A percentile compares a stretch with the other conserved stretches of the same genome.
phyloP scores from a whole-genome alignment of 2,888 invertebrate genomes.

The Augiades crinisus region DNA sequence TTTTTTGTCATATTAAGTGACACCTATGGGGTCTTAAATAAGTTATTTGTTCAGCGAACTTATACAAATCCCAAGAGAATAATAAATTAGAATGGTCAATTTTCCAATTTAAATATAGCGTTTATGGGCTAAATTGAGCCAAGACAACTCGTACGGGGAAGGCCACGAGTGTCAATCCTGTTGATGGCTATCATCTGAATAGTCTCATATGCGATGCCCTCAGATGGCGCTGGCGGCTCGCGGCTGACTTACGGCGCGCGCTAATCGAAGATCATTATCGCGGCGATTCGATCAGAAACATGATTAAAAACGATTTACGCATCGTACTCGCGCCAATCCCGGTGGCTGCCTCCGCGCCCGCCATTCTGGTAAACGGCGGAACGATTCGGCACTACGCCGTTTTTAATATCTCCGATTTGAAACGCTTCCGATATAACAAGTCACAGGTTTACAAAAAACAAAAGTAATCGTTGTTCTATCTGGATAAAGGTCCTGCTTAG shows the following conservation, averaged over 20 bases:
- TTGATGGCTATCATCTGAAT: not conserved
- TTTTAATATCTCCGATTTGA: not conserved
- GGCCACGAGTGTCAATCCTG: not conserved
- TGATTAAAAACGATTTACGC: constrained; percentile 63
- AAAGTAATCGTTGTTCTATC: not conserved
- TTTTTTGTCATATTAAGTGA: too few species aligned
- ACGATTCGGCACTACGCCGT: not conserved
- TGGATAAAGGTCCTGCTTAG: not conserved
- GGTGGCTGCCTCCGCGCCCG: not conserved
- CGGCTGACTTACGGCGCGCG: constrained; percentile 36
- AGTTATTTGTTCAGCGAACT: too few species aligned
- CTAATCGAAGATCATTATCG: constrained; percentile 72
- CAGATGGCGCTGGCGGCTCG: constrained; percentile 18
- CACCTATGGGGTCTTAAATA: too few species aligned
- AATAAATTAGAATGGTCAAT: too few species aligned
- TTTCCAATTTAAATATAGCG: too few species aligned
- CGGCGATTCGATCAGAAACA: constrained; percentile 65
- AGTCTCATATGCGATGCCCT: not conserved
- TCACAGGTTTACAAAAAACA: not conserved
- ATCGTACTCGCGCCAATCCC: constrained; percentile 16
- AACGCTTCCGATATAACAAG: not conserved
- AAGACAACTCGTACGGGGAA: too few species aligned
- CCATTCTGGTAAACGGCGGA: not conserved
- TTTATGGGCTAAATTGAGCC: too few species aligned
- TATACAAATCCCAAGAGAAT: too few species aligned